These are phyloP conservation scores for Thomomys bottae DNA, from an alignment of 2,113 vertebrate species.

Conservation along the genomic window DNA sequence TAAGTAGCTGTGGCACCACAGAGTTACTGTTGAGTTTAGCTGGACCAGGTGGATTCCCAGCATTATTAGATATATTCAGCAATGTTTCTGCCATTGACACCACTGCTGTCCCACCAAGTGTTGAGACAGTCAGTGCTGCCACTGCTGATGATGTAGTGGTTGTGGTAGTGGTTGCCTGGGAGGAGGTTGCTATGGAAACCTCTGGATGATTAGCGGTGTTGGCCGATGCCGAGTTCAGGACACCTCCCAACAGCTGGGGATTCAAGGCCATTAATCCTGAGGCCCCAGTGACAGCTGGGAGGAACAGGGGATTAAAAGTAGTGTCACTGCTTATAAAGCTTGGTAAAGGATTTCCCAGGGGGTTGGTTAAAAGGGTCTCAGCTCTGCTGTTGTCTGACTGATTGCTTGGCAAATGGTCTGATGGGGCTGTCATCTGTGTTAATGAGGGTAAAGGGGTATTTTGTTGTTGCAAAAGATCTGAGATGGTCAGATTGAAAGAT, in stretches of 20 bases:
- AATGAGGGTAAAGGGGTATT: conserved; percentile 84
- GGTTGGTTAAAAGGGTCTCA: conserved; percentile 86
- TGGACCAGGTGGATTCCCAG: conserved; percentile 85
- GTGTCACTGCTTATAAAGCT: conserved; percentile 85
- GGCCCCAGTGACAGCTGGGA: conserved; percentile 87
- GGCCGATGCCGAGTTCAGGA: conserved; percentile 88
- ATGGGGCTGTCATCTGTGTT: conserved; percentile 83
- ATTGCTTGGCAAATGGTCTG: conserved; percentile 86
- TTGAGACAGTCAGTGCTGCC: conserved; percentile 92
- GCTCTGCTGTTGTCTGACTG: conserved; percentile 85
- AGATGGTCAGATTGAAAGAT: conserved; percentile 89
- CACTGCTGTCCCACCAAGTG: conserved; percentile 91
- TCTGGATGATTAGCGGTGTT: conserved; percentile 92
- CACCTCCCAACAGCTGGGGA: conserved; percentile 91
- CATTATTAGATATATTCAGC: conserved; percentile 87
- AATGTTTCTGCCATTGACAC: conserved; percentile 89
- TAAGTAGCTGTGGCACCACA: conserved; percentile 90
- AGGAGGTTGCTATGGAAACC: conserved; percentile 95
- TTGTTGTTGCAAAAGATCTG: conserved; percentile 86
- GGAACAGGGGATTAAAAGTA: conserved; percentile 85
- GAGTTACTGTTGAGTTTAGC: conserved; percentile 87
- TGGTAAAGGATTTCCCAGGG: conserved; percentile 83
- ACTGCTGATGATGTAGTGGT: conserved; percentile 93
- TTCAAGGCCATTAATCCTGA: conserved; percentile 89
- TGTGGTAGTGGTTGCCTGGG: conserved; percentile 92